Base-by-base conservation (phyloP, 2,888 invertebrate species). In the Cheilosia impressa region DNA sequence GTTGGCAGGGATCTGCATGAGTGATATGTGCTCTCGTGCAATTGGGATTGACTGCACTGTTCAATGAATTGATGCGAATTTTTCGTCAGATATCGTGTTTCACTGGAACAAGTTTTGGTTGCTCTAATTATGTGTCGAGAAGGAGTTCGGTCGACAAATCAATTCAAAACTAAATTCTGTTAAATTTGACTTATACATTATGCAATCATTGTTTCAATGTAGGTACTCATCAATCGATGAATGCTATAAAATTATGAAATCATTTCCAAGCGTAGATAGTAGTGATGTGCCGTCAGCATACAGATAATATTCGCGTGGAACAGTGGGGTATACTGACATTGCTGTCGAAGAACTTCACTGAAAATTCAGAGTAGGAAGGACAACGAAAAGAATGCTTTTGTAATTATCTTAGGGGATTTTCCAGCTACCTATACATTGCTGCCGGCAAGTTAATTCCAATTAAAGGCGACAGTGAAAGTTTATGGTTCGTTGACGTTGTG, bases 361-460 rank as follows among this genome's bases (percentile, higher is more conserved):
- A 15, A 24, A 15, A 4, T 50, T 22, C 22, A 6, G 22, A 13
- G 15, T 52, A 17, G 47, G 24, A n/a, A 9, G 45, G 45, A 50
- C 50, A 50, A 50, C 13, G 9, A 22, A 22, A 22, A 13, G 4
- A 19, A 22, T 50, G 15, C 3, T 22, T 22, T 52, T 10, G 15
- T 52, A 27, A 52, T 52, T 52, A 52, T 52, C 13, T 24, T 6
- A 52, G 24, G 15, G 10, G 22, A 10, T 52, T 22, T 22, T n/a
- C 24, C 4, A 5, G 4, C 13, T 5, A 5, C n/a, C n/a, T n/a
- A n/a, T n/a, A n/a, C 15, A 52, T n/a, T 52, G 52, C 24, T 27
- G 52, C 15, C 24, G 52, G 22, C 15, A 52, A 52, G 52, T 52
- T 52, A 52, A 52, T 52, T 52, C 52, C 22, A 19, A 22, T 24